Conservation (phyloP, 1,140 invertebrate species). For the Dysdera silvatica region DNA sequence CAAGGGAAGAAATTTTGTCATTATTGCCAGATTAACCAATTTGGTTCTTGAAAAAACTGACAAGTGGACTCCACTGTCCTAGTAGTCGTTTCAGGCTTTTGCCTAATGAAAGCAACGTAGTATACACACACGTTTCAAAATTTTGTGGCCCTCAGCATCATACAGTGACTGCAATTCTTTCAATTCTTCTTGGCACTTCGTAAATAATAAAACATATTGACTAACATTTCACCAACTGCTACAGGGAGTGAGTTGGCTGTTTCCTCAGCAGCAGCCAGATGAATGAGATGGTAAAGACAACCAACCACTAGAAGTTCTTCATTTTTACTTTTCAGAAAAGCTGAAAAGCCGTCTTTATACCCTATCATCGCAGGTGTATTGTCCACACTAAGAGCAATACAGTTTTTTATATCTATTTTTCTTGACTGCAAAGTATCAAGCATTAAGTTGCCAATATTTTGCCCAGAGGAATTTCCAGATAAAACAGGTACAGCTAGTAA, state of each 20-base stretch:
- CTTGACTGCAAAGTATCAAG: not conserved
- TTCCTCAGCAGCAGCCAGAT: constrained; percentile 2
- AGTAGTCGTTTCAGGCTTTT: not conserved
- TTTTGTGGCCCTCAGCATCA: not conserved
- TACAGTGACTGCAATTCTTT: not conserved
- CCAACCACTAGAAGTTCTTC: not conserved
- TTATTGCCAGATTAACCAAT: too few relatives aligned
- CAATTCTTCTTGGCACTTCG: not conserved
- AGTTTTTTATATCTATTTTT: not conserved
- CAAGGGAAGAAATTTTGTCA: too few relatives aligned
- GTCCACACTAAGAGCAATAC: not conserved
- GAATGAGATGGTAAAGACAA: not conserved
- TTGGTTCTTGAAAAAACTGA: not conserved
- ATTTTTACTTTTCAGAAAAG: not conserved
- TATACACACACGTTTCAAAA: not conserved
- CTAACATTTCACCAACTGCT: not conserved
- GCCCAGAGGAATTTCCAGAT: not conserved
- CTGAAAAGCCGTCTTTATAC: not conserved
- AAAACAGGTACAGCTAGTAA: not conserved
- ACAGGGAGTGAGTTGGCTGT: not conserved
- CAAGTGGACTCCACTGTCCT: not conserved
- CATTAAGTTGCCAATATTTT: not conserved
- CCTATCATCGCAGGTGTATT: constrained; percentile 1
- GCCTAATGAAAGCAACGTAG: not conserved
- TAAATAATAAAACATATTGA: constrained; percentile 1